Conservation (phyloP, 2,113 vertebrate species). For the Nestor notabilis region DNA sequence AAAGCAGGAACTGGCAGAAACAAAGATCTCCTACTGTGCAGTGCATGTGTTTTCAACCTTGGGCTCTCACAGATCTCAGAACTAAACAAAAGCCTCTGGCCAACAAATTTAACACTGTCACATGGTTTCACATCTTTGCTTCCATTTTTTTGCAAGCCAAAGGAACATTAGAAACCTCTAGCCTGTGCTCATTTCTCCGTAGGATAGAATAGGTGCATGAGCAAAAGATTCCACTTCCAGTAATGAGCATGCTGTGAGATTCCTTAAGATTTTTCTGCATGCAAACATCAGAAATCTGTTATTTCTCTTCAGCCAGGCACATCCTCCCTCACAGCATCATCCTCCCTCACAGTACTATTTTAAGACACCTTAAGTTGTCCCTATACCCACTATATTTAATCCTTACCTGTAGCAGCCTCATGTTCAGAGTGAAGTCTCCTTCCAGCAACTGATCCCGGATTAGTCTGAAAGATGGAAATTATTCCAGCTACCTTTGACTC, state of each 20-base stretch:
- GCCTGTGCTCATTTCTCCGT: background rate
- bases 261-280: background rate
- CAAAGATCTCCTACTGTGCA: background rate
- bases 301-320: background rate
- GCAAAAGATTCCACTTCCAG: background rate
- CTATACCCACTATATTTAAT: background rate
- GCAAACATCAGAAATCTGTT: background rate
- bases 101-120: background rate
- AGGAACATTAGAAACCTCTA: background rate
- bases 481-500: background rate
- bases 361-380: background rate
- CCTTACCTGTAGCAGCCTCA: slow-evolving; percentile 95
- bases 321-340: background rate
- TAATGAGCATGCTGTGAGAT: background rate
- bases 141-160: background rate
- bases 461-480: slow-evolving; percentile 76
- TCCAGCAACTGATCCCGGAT: slow-evolving; percentile 90
- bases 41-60: background rate
- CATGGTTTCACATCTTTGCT: background rate
- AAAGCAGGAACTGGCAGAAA: slow-evolving; percentile 5
- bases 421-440: slow-evolving; percentile 95
- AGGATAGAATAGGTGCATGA: background rate
- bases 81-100: background rate
- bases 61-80: background rate
- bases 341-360: background rate